phyloP scores from a whole-genome alignment of 2,113 vertebrate genomes.

The Pelecanoides urinatrix region DNA sequence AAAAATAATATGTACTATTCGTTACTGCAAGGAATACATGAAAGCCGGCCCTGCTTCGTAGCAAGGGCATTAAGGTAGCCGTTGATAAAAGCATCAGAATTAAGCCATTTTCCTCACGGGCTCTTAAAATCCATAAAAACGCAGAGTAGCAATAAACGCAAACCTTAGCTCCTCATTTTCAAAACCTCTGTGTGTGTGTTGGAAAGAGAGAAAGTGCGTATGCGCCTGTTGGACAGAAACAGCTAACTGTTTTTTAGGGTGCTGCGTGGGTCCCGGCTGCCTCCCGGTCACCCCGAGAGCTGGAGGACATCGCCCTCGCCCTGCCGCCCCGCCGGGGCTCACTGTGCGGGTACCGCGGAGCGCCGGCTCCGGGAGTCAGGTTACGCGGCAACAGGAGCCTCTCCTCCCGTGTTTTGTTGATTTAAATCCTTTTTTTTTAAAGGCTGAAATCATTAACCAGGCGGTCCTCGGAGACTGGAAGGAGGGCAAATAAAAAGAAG shows the following conservation, averaged over 20 bases:
- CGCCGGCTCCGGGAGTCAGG: not conserved
- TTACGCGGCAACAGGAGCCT: not conserved
- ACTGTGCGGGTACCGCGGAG: not conserved
- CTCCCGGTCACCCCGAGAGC: not conserved
- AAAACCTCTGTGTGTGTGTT: not conserved
- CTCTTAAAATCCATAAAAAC: not conserved
- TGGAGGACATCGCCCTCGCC: not conserved
- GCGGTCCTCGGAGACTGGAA: not conserved
- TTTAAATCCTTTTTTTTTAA: not conserved
- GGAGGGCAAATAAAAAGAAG: not conserved
- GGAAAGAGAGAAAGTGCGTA: not conserved
- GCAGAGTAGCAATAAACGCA: not conserved
- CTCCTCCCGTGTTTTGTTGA: not conserved
- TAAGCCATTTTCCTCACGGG: not conserved
- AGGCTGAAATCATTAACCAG: slow-evolving; percentile 28
- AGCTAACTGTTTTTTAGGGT: not conserved
- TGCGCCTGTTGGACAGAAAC: not conserved
- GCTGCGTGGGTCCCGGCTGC: not conserved
- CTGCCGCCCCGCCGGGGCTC: not conserved
- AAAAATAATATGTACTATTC: not conserved
- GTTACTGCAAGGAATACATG: not conserved
- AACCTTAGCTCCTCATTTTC: not conserved
- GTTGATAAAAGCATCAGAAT: not conserved
- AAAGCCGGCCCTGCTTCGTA: not conserved
- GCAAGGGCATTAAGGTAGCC: not conserved